A percentile compares a stretch with the other conserved stretches of the same genome.
phyloP scores from a whole-genome alignment of 2,888 invertebrate genomes.

The Acronicta alni region DNA sequence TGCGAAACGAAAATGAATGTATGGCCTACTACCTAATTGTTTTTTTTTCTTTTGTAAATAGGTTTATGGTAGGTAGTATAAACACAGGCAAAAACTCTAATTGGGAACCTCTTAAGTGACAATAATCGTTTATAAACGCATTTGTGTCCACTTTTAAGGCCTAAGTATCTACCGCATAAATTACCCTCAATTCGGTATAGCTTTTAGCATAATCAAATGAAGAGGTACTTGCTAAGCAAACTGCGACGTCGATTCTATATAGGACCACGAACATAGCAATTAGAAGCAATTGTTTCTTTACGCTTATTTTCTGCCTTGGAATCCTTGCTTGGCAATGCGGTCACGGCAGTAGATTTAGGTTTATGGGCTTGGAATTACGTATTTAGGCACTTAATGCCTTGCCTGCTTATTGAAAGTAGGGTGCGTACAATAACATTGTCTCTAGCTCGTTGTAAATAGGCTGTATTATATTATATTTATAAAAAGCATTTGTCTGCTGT shows the following conservation, averaged over 20 bases:
- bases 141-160: conserved; percentile 7
- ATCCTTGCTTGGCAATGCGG: conserved; percentile 8
- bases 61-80: too few species aligned
- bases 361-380: conserved; percentile 23
- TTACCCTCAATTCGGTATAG: conserved; percentile 20
- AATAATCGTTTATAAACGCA: conserved; percentile 8
- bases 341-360: conserved; percentile 15
- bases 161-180: conserved; percentile 23
- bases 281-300: conserved; percentile 26
- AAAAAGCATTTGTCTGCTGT: too few species aligned
- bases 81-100: too few species aligned
- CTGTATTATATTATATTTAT: too few species aligned
- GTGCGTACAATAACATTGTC: too few species aligned
- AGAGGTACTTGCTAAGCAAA: conserved; percentile 23
- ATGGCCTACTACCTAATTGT: too few species aligned
- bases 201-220: conserved; percentile 52
- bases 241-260: conserved; percentile 20
- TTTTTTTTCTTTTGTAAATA: too few species aligned
- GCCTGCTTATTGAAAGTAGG: conserved; percentile 1
- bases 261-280: conserved; percentile 16
- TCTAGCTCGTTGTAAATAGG: too few species aligned
- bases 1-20: too few species aligned
- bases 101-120: not conserved
- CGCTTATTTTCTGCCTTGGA: conserved; percentile 10
- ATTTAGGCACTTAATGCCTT: conserved; percentile 3